Evolutionary conservation across 2,888 invertebrate species (phyloP), one percentile per base, ranked within the genome.

Genomic region (Spodoptera picta): DNA sequence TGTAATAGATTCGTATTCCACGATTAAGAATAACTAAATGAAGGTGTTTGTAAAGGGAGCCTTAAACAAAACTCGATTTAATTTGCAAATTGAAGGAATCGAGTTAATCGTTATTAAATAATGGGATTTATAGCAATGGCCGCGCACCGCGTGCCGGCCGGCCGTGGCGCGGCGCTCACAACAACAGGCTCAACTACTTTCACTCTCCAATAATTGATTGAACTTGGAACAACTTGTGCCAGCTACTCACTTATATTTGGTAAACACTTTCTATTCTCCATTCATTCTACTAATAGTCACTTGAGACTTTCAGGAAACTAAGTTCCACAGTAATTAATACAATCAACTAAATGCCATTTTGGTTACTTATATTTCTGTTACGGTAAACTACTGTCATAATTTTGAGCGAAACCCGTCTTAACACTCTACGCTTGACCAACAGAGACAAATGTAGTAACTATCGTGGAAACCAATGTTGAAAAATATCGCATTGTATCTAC

Each of bases 11-110:
- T 14, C 19, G 19, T 48, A 27, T 19, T 42, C 36, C 48, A 27
- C 5, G 4, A 27, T 27, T 5, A 27, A 27, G 27, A 4, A 27
- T 27, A 90, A 91, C 89, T 86, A 89, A 91, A 90, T 90, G 88
- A 91, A 92, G 92, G 92, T 93, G 92, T 91, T 93, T 91, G 91
- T 92, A 84, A 87, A 88, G 88, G 83, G 82, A 77, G 76, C 80
- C 88, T 84, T 85, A 88, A 88, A 83, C 83, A 81, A 80, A 86
- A 87, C 83, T 91, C 86, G 83, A 90, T 91, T 91, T 87, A 87
- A 89, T 90, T 90, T 86, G 84, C 82, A 83, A 85, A 84, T 88
- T 89, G 84, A 88, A 88, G 86, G 86, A 86, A 82, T 82, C 77
- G 77, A 80, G 81, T 84, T 86, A 86, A 87, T 86, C 84, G 87